Percentiles rank a stretch among this genome's conserved stretches.
phyloP scores from a whole-genome alignment of 2,888 invertebrate genomes.

The Xylocampa areola region DNA sequence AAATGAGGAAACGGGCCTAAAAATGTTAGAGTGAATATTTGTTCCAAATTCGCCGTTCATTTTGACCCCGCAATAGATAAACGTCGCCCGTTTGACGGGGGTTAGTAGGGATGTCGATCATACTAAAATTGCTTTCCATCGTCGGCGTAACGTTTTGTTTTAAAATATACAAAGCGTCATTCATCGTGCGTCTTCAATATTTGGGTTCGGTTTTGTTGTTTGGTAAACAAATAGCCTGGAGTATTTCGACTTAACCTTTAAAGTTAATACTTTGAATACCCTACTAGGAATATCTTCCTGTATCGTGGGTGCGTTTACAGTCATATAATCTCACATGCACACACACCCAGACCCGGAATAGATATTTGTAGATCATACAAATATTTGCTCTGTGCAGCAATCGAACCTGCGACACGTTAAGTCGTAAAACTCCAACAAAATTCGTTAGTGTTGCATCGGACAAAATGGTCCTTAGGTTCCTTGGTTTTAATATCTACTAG shows the following conservation, averaged over 20 bases:
- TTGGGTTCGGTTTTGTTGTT: conserved; percentile 28
- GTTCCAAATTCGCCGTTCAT: conserved; percentile 62
- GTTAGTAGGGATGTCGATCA: conserved; percentile 69
- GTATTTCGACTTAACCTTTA: too few species aligned
- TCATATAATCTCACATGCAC: too few species aligned
- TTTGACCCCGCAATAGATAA: conserved; percentile 69
- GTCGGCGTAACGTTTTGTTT: conserved; percentile 56
- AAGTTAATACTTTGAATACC: too few species aligned
- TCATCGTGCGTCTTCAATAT: conserved; percentile 47
- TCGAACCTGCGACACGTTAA: too few species aligned
- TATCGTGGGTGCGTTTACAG: too few species aligned
- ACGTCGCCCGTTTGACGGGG: conserved; percentile 68
- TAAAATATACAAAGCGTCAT: conserved; percentile 62
- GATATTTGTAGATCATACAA: too few species aligned
- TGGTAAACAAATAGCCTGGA: conserved; percentile 18
- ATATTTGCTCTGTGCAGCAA: too few species aligned
- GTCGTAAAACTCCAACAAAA: conserved; percentile 1
- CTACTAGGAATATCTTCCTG: too few species aligned
- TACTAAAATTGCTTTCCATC: conserved; percentile 60
- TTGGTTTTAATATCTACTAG: conserved; percentile 49
- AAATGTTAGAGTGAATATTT: conserved; percentile 60
- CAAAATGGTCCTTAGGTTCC: conserved; percentile 34
- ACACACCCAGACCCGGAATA: too few species aligned
- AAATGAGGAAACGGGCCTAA: conserved; percentile 42
- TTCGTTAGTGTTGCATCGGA: conserved; percentile 36